Conservation (phyloP, 2,888 invertebrate genomes). For the Eumacrocentrus americanus region DNA sequence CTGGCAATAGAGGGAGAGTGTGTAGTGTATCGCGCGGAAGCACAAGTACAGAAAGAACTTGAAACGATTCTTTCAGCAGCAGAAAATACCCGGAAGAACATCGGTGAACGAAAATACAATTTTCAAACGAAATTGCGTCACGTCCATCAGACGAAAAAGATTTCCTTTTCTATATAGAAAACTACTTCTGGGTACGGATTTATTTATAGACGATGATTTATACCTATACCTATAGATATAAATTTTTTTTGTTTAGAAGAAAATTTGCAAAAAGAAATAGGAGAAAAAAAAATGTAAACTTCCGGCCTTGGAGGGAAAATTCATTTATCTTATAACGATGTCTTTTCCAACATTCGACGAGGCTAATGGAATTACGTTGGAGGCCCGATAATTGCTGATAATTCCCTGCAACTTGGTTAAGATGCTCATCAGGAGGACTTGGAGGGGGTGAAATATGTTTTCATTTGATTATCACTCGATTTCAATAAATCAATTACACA, state of each 20-base stretch:
- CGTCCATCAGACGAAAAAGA: not conserved
- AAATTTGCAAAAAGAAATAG: slow-evolving; percentile 5
- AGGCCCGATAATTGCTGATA: slow-evolving; percentile 62
- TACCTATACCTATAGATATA: too few species aligned
- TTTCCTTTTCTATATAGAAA: too few species aligned
- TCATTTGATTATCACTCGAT: slow-evolving; percentile 61
- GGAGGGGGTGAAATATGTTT: slow-evolving; percentile 48
- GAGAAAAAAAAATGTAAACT: slow-evolving; percentile 31
- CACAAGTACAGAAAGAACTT: not conserved
- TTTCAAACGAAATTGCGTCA: slow-evolving; percentile 5
- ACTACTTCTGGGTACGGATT: too few species aligned
- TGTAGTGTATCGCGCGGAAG: not conserved
- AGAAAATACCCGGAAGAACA: slow-evolving; percentile 1
- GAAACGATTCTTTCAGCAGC: slow-evolving; percentile 7
- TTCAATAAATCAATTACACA: slow-evolving; percentile 54
- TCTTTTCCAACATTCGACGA: slow-evolving; percentile 54
- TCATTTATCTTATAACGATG: slow-evolving; percentile 50
- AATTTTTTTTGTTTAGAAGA: too few species aligned
- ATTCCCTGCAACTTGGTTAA: slow-evolving; percentile 60
- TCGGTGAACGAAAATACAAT: slow-evolving; percentile 5
- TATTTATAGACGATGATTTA: too few species aligned
- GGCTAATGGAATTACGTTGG: slow-evolving; percentile 58
- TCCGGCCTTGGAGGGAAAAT: slow-evolving; percentile 43
- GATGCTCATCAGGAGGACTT: slow-evolving; percentile 55
- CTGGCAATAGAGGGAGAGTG: not conserved